These are phyloP conservation scores for Tetragnatha versicolor DNA, from an alignment of 1,140 invertebrate genomes.

Conservation along the genomic window DNA sequence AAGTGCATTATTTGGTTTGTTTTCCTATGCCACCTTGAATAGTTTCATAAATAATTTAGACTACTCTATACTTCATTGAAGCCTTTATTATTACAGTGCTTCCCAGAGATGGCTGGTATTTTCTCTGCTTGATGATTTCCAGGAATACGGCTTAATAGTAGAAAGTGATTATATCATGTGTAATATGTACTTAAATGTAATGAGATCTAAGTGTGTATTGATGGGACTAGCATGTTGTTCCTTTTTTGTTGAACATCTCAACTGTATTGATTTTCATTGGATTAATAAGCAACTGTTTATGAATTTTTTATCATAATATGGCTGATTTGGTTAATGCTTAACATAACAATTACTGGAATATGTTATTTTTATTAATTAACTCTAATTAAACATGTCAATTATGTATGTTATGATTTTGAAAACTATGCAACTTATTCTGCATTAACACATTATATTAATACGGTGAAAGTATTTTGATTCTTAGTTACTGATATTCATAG, in stretches of 20 bases:
- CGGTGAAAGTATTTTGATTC: too few species aligned
- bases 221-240: too few species aligned
- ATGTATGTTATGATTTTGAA: too few species aligned
- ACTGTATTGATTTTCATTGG: background rate
- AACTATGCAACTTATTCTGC: too few species aligned
- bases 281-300: background rate
- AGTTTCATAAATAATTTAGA: background rate
- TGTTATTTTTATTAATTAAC: too few species aligned
- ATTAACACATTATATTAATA: too few species aligned
- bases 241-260: background rate
- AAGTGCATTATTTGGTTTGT: background rate
- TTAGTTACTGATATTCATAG: too few species aligned
- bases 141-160: background rate
- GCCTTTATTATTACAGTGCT: conserved; percentile 16
- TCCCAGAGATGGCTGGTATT: conserved; percentile 1
- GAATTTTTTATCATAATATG: too few species aligned
- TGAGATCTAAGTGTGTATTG: background rate
- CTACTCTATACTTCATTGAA: background rate
- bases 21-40: background rate
- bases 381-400: too few species aligned
- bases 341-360: too few species aligned
- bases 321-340: too few species aligned
- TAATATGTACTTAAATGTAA: background rate
- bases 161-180: background rate
- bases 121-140: conserved; percentile 4